Evolutionary conservation across 2,888 invertebrate genomes (phyloP), one percentile per base, ranked within the genome.

Genomic region (Fissipunctia ypsillon): DNA sequence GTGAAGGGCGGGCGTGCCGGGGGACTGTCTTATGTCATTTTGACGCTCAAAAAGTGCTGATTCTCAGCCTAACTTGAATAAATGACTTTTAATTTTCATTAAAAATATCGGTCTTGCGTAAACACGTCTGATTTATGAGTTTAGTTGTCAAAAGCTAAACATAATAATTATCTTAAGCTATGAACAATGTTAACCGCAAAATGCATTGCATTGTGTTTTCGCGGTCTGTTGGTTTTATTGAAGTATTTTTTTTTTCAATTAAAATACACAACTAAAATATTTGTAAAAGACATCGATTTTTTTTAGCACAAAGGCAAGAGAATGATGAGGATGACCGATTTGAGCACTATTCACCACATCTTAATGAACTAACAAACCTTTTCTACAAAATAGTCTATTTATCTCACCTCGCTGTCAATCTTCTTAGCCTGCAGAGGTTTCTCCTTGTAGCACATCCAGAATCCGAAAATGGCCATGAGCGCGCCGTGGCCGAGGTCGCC

Each of bases 401-500:
- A n/a, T 48, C 54, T 66, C 63, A 98, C 98, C 96, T 99, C 99
- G 93, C 98, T 99, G 91, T 98, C 98, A 67, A 98, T 97, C 93
- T 99, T 99, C 94, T 98, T 98, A 4, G 98, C 98, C 69, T 98
- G 97, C 83, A 99, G 96, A 50, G 98, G 98, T 90, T 99, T 99
- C 96, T 99, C 99, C 93, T 98, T 98, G 81, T 99, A 95, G 84
- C 99, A 98, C 98, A 99, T 99, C 98, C 98, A 99, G 65, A 98
- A 97, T 25, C 98, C 99, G 94, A 99, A 99, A 14, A 97, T 92
- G 64, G 98, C 97, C 99, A 99, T 99, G 67, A 99, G 96, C 0
- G 98, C 95, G 73, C 99, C 99, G 94, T 99, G 99, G 0, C 99
- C 99, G 78, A 98, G 96, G 96, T 99, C 99, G n/a, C 99, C 99